Percentiles rank a stretch among this genome's conserved stretches.
These are phyloP conservation scores for Sinocyclocheilus anshuiensis DNA, from an alignment of 2,113 vertebrate genomes.

Conservation along the genomic window DNA sequence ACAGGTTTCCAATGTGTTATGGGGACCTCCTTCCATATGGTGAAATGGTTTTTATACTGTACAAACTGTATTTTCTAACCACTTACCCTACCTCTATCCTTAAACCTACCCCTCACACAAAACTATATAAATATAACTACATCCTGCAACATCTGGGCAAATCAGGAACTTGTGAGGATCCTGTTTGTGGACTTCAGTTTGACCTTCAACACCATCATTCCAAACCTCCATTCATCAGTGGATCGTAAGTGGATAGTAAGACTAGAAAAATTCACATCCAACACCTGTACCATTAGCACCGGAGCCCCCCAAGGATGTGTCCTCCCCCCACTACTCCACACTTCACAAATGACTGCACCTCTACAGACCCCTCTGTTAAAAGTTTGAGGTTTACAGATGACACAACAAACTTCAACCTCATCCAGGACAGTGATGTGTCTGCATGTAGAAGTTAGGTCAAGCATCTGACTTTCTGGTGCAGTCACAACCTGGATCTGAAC, in stretches of 20 bases:
- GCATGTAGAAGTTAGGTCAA: not conserved
- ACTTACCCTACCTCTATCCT: too few relatives aligned
- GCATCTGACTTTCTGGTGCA: too few relatives aligned
- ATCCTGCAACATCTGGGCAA: not conserved
- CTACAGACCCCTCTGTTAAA: too few relatives aligned
- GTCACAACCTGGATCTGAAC: too few relatives aligned
- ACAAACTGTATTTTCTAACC: too few relatives aligned
- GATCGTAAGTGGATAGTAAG: not conserved
- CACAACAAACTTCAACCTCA: not conserved
- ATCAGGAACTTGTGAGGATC: not conserved
- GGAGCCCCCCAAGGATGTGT: not conserved
- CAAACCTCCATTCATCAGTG: not conserved
- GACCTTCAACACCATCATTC: not conserved
- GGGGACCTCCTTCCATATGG: too few relatives aligned
- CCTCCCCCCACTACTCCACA: not conserved
- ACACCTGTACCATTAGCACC: not conserved
- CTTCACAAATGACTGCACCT: too few relatives aligned
- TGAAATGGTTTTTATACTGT: too few relatives aligned
- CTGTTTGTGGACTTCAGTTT: not conserved
- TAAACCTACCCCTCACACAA: too few relatives aligned
- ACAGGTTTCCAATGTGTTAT: not conserved
- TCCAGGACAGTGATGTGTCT: not conserved
- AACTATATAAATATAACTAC: not conserved
- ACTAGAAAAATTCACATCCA: not conserved
- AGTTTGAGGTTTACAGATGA: too few relatives aligned